Evolutionary conservation across 2,797 vertebrate genomes (phyloP).

Genomic region (Petrocephalus sullivani): DNA sequence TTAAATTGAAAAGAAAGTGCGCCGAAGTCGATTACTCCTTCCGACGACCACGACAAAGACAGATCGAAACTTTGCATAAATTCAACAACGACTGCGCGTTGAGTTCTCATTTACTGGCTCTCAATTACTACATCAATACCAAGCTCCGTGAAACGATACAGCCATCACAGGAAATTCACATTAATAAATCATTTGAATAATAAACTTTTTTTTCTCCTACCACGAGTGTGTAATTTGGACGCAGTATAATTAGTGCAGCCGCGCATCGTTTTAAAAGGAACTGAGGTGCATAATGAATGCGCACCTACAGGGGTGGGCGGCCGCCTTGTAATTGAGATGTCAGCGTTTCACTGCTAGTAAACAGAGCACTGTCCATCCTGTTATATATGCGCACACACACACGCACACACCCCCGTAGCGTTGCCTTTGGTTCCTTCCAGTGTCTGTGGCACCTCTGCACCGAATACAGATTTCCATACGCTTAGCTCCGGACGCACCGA

Average conservation of each 20-base stretch:
- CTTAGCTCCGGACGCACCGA: constrained; percentile 5
- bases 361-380: background rate
- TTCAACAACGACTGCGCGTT: background rate
- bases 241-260: background rate
- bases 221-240: background rate
- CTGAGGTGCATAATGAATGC: background rate
- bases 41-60: background rate
- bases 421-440: constrained; percentile 29
- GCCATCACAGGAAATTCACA: background rate
- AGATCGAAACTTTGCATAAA: background rate
- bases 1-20: constrained; percentile 23
- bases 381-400: background rate
- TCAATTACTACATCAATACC: background rate
- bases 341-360: background rate
- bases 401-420: constrained; percentile 20
- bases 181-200: background rate
- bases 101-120: background rate
- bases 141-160: background rate
- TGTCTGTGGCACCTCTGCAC: constrained; percentile 15
- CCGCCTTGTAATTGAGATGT: background rate
- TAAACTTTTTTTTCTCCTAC: background rate
- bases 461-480: constrained; percentile 16
- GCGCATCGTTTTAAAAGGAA: background rate
- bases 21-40: constrained; percentile 30
- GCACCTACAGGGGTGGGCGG: background rate